These are phyloP conservation scores for Sminthurides bifidus DNA, from an alignment of 1,140 invertebrate species.

Conservation along the genomic window DNA sequence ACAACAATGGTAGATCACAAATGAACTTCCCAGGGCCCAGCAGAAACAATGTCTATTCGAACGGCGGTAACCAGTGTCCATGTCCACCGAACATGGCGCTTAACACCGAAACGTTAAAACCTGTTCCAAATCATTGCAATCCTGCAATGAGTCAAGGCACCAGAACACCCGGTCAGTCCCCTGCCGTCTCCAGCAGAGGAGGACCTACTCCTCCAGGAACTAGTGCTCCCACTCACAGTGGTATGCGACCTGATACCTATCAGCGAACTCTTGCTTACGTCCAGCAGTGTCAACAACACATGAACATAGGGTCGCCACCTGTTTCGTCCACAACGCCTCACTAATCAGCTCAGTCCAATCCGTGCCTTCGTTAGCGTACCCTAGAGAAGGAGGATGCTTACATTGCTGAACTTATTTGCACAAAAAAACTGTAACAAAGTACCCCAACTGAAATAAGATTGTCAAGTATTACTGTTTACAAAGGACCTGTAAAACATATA, in stretches of 20 bases:
- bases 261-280: slow-evolving; percentile 80
- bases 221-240: slow-evolving; percentile 35
- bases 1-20: no score
- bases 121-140: slow-evolving; percentile 21
- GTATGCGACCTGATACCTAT: slow-evolving; percentile 72
- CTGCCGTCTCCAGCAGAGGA: not conserved
- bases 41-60: no score
- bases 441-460: no score
- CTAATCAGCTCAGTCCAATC: no score
- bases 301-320: not conserved
- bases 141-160: slow-evolving; percentile 29
- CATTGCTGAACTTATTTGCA: not conserved
- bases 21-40: no score
- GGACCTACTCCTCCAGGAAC: not conserved
- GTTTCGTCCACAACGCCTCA: not conserved
- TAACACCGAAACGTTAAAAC: not conserved
- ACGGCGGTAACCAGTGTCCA: no score
- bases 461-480: no score
- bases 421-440: not conserved
- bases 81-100: not conserved
- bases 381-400: not conserved
- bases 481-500: not conserved
- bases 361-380: not conserved
- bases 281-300: slow-evolving; percentile 54
- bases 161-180: slow-evolving; percentile 19